These are phyloP conservation scores for Cassiopea xamachana DNA, from an alignment of 30 jellyfish, hydroid and myxozoan genomes.

Conservation along the genomic window DNA sequence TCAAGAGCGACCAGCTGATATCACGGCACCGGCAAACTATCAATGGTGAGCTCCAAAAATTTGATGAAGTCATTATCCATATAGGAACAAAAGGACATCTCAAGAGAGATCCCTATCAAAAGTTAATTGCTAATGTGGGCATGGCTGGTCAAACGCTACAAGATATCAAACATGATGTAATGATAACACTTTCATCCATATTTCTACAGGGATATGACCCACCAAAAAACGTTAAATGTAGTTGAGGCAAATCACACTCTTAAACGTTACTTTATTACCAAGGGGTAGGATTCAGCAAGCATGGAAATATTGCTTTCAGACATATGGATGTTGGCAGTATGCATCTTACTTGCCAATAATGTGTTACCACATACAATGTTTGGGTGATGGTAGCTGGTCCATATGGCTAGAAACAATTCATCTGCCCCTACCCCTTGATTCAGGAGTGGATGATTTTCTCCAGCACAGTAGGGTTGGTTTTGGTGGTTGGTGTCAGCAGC, in stretches of 20 bases:
- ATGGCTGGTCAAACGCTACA: not conserved
- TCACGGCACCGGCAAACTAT: not conserved
- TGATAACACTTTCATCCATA: not conserved
- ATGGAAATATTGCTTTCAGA: not conserved
- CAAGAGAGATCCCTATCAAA: not conserved
- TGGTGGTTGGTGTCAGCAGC: not conserved
- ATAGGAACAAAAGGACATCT: not conserved
- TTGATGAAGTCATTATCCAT: not conserved
- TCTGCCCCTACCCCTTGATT: not conserved
- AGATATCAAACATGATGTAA: slow-evolving; percentile 3
- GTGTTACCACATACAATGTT: not conserved
- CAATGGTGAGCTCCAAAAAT: not conserved
- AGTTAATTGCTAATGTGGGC: not conserved
- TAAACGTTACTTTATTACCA: not conserved
- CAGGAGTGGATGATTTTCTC: not conserved
- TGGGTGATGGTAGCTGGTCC: not conserved
- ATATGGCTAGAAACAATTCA: not conserved
- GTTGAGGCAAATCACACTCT: not conserved
- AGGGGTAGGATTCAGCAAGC: not conserved
- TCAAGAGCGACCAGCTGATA: not conserved
- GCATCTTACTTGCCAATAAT: slow-evolving; percentile 11
- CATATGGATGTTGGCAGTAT: slow-evolving; percentile 3
- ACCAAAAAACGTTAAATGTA: not conserved
- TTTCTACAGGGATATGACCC: not conserved
- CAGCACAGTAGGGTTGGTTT: not conserved